Percentiles rank a stretch among this genome's conserved stretches.
phyloP scores from a whole-genome alignment of 2,888 invertebrate species.

The Mythimna impura region DNA sequence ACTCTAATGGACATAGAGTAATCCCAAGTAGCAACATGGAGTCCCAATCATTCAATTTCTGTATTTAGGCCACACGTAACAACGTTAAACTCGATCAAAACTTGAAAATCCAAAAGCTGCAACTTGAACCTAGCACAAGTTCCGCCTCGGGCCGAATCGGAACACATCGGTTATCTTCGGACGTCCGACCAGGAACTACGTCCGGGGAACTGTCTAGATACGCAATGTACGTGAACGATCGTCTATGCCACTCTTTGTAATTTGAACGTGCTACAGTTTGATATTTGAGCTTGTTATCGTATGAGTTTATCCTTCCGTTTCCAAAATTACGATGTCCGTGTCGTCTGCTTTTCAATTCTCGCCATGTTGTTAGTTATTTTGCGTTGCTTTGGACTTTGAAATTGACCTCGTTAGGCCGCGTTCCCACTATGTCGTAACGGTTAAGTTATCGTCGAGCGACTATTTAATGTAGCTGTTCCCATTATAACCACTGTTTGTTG shows the following conservation, averaged over 20 bases:
- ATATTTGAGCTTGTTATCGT: slow-evolving; percentile 30
- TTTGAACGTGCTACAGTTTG: slow-evolving; percentile 21
- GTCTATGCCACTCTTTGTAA: slow-evolving; percentile 18
- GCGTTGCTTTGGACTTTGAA: background rate
- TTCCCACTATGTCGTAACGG: too few relatives aligned
- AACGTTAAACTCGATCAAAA: slow-evolving; percentile 34
- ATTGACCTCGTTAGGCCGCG: slow-evolving; percentile 6
- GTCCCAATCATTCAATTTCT: slow-evolving; percentile 14
- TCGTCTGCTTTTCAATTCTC: background rate
- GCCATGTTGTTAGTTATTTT: slow-evolving; percentile 9
- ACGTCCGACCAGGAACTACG: slow-evolving; percentile 28
- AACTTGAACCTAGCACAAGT: background rate
- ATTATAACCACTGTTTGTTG: too few relatives aligned
- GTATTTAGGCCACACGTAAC: slow-evolving; percentile 7
- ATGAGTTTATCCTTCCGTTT: slow-evolving; percentile 22
- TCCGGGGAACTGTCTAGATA: slow-evolving; percentile 28
- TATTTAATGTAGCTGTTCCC: too few relatives aligned
- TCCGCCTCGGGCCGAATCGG: slow-evolving; percentile 22
- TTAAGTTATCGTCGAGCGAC: too few relatives aligned
- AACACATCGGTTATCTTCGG: slow-evolving; percentile 45
- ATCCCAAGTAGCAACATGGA: background rate
- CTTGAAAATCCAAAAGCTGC: slow-evolving; percentile 24
- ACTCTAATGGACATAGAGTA: background rate
- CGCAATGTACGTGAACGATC: slow-evolving; percentile 29
- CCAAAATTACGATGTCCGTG: slow-evolving; percentile 18